Evolutionary conservation across 2,113 vertebrate species (phyloP).

Genomic region (Elgaria multicarinata): DNA sequence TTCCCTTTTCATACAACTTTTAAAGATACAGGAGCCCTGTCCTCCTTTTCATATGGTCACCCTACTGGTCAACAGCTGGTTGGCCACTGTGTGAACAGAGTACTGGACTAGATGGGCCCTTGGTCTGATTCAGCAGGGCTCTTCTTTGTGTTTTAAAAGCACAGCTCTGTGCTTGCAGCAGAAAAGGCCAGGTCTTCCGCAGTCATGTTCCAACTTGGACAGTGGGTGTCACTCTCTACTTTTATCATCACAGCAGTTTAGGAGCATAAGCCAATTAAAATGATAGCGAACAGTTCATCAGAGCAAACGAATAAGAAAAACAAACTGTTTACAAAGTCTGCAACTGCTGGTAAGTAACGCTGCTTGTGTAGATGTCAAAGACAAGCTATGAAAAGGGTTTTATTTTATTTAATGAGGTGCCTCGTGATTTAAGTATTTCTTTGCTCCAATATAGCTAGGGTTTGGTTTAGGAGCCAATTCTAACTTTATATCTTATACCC

Average conservation of each 20-base stretch:
- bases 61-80: too few relatives aligned
- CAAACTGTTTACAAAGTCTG: accelerated
- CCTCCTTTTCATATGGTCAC: too few relatives aligned
- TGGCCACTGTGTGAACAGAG: too few relatives aligned
- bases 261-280: not conserved
- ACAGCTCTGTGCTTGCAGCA: not conserved
- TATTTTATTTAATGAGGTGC: accelerated
- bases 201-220: not conserved
- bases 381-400: not conserved
- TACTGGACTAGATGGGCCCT: too few relatives aligned
- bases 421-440: accelerated
- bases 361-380: accelerated
- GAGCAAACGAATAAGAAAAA: not conserved
- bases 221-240: conserved; percentile 63
- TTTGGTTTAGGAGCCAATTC: not conserved
- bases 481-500: not conserved
- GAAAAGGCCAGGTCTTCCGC: accelerated
- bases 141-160: too few relatives aligned
- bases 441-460: not conserved
- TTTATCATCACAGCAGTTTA: not conserved
- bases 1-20: too few relatives aligned
- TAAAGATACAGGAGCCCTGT: too few relatives aligned
- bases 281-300: not conserved
- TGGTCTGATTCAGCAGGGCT: too few relatives aligned
- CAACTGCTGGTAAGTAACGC: not conserved